Evolutionary conservation across 64 coral and sea anemone genomes (phyloP).

Genomic region (Porites australiensis): DNA sequence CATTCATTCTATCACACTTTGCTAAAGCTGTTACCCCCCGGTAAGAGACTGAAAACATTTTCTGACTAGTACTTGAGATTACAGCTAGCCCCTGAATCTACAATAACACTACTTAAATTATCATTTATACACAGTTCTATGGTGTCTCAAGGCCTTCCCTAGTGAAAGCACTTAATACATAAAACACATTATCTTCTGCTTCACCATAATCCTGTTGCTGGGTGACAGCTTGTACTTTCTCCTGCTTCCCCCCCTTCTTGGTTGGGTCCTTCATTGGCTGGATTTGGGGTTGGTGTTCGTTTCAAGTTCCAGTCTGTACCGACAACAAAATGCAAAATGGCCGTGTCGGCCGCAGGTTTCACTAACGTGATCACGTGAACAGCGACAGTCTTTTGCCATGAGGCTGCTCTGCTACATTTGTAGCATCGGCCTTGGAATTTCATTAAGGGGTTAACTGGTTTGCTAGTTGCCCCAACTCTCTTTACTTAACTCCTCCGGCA

Average conservation of each 20-base stretch:
- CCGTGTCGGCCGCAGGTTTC: conserved; percentile 33
- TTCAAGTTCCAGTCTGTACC: background rate
- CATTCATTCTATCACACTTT: too few relatives aligned
- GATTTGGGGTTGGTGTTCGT: background rate
- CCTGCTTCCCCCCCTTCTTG: background rate
- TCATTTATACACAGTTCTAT: conserved; percentile 56
- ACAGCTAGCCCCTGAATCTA: too few relatives aligned
- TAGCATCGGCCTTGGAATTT: conserved; percentile 58
- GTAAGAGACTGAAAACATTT: too few relatives aligned
- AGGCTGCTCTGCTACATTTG: conserved; percentile 40
- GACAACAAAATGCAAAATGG: conserved; percentile 56
- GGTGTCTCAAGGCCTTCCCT: conserved; percentile 25
- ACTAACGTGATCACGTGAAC: conserved; percentile 45
- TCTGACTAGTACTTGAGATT: too few relatives aligned
- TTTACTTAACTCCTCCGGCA: conserved; percentile 1
- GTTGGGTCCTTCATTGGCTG: background rate
- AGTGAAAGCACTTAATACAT: conserved; percentile 23
- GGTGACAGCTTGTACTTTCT: background rate
- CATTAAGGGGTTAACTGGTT: background rate
- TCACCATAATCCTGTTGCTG: background rate
- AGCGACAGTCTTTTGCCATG: conserved; percentile 50
- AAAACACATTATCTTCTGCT: conserved; percentile 36
- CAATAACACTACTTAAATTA: too few relatives aligned
- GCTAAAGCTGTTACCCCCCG: too few relatives aligned
- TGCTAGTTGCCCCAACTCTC: background rate